Evolutionary conservation across 2,888 invertebrate species (phyloP), one percentile per base, ranked within the genome.

Genomic region (Yponomeuta cagnagella): DNA sequence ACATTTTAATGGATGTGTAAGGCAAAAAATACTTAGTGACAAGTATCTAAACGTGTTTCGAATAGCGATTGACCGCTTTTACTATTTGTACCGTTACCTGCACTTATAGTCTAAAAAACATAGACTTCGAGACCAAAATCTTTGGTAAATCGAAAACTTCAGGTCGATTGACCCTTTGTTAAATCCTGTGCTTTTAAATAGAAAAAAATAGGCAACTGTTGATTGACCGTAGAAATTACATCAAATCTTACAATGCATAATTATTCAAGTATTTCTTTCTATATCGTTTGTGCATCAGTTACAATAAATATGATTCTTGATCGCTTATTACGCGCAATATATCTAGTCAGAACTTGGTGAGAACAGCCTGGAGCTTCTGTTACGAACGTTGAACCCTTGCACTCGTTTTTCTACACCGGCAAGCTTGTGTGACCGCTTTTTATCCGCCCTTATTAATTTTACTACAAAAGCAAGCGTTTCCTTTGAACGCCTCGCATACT

Each of bases 381-480:
- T 58, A 15, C 52, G 84, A 77, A 79, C 87, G 83, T 78, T 88
- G 90, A 89, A 89, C 89, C 83, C 80, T 79, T 78, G 80, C 83
- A 84, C 82, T 77, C 78, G 83, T 86, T 86, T 88, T 88, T 86
- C 82, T 82, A 74, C 80, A 74, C 75, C 74, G 73, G 23, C 71
- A 78, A 78, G 77, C 81, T 82, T 79, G 83, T 80, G 76, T 78
- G 78, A 81, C 83, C 76, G 73, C 81, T 83, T 83, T 82, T 83
- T 84, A 76, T 73, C 73, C 72, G 74, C 73, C 71, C 75, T 77
- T 78, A 81, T 80, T 82, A 80, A 82, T 82, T 83, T 85, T 77
- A 82, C 80, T 80, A 82, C 78, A 76, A 75, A 70, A 70, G 70
- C 63, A n/a, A 52, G 68, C 52, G 48, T 31, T 69, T 69, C 68